Evolutionary conservation across 1,140 invertebrate species (phyloP).

Genomic region (Chironomus striatipennis): DNA sequence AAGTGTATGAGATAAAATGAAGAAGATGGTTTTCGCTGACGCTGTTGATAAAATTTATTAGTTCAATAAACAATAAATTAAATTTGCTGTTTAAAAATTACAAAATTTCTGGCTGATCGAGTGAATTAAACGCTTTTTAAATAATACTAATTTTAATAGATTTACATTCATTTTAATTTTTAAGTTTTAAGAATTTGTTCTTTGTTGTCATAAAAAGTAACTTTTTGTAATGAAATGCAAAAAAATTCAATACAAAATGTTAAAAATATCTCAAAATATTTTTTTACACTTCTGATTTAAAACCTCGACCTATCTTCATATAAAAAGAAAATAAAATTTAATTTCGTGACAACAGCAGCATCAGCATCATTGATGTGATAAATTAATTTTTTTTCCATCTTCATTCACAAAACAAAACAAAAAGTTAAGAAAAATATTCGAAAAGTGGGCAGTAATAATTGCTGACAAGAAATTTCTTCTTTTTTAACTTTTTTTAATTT

Average conservation of each 20-base stretch:
- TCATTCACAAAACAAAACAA: too few species aligned
- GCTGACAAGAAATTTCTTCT: slow-evolving; percentile 3
- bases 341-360: neutral
- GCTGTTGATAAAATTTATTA: neutral
- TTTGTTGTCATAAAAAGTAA: too few species aligned
- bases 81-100: neutral
- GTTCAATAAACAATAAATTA: slow-evolving; percentile 15
- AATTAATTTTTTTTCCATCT: slow-evolving; percentile 2
- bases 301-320: neutral
- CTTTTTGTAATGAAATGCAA: too few species aligned
- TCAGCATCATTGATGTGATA: slow-evolving; percentile 1
- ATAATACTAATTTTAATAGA: too few species aligned
- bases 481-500: slow-evolving; percentile 10
- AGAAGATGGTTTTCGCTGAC: neutral
- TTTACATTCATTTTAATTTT: too few species aligned
- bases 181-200: too few species aligned
- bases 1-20: neutral
- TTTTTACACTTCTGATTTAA: neutral
- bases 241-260: too few species aligned
- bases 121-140: too few species aligned
- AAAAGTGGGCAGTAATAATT: neutral
- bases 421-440: neutral
- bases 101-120: neutral
- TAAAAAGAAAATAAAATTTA: too few species aligned
- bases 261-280: neutral